Conservation (phyloP, 2,888 invertebrate species). For the Leptothorax acervorum region DNA sequence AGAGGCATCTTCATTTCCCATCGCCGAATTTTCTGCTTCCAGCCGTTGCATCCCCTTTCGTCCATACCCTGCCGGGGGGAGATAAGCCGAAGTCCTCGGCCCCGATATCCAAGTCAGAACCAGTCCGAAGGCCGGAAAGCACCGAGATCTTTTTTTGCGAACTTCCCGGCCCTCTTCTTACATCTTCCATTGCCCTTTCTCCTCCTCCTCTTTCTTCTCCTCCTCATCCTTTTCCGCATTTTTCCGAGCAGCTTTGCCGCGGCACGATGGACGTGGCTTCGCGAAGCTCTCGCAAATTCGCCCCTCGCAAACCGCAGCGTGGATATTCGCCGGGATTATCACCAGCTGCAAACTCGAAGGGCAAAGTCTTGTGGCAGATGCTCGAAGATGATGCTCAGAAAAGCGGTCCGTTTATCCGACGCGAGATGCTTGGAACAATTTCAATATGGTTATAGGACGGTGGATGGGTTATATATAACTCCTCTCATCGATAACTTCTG, state of each 20-base stretch:
- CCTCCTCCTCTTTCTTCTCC: neutral
- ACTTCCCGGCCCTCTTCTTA: slow-evolving; percentile 5
- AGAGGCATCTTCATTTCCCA: slow-evolving; percentile 78
- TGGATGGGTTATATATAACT: neutral
- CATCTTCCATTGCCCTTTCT: slow-evolving; percentile 23
- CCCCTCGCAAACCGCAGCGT: slow-evolving; percentile 42
- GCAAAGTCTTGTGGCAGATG: slow-evolving; percentile 33
- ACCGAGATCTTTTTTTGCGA: slow-evolving; percentile 27
- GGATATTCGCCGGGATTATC: slow-evolving; percentile 61
- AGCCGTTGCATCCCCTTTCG: slow-evolving; percentile 36
- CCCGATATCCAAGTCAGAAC: slow-evolving; percentile 64
- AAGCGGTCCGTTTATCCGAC: slow-evolving; percentile 15
- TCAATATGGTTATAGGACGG: slow-evolving; percentile 5
- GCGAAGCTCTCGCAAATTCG: slow-evolving; percentile 18
- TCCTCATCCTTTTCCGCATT: slow-evolving; percentile 9
- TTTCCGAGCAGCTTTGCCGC: slow-evolving; percentile 24
- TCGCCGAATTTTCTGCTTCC: slow-evolving; percentile 76
- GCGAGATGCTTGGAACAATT: neutral
- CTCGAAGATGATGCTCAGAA: slow-evolving; percentile 15
- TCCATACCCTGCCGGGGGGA: slow-evolving; percentile 9
- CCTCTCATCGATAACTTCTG: slow-evolving; percentile 10
- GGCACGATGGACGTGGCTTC: slow-evolving; percentile 37
- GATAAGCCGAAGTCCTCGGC: slow-evolving; percentile 59
- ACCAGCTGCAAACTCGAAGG: slow-evolving; percentile 30
- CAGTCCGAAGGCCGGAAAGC: slow-evolving; percentile 33